phyloP scores from a whole-genome alignment of 23 tunicate species.

The Botrylloides violaceus region DNA sequence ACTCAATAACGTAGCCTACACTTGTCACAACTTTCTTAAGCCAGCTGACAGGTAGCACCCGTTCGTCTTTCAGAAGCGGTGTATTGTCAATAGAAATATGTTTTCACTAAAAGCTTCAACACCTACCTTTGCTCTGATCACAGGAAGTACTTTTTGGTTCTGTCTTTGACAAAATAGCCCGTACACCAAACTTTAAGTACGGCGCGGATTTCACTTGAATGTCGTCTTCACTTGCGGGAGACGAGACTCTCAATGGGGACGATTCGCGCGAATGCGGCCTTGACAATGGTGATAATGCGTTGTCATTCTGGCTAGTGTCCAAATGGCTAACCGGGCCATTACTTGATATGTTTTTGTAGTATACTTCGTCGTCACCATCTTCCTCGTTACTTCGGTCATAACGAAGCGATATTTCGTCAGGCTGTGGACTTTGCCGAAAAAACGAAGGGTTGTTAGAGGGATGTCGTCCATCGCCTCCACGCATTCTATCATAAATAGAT shows the following conservation, averaged over 20 bases:
- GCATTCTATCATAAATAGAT: not conserved
- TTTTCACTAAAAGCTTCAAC: not conserved
- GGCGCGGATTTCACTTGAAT: conserved; percentile 2
- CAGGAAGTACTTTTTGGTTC: not conserved
- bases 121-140: not conserved
- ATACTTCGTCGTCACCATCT: not conserved
- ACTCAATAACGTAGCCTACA: not conserved
- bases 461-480: not conserved
- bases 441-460: not conserved
- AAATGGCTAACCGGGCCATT: not conserved
- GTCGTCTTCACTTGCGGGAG: not conserved
- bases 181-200: conserved; percentile 63
- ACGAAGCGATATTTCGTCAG: too few relatives aligned
- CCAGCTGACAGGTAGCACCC: not conserved
- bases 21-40: not conserved
- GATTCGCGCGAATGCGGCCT: not conserved
- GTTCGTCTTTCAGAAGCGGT: not conserved
- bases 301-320: not conserved
- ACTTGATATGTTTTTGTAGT: not conserved
- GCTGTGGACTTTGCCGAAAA: not conserved
- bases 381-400: not conserved
- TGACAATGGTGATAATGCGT: not conserved
- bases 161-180: conserved; percentile 50
- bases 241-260: not conserved
- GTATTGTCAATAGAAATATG: not conserved